Percentiles rank a stretch among this genome's conserved stretches.
Evolutionary conservation across 2,113 vertebrate species (phyloP).

Genomic region (Heterochromis multidens): DNA sequence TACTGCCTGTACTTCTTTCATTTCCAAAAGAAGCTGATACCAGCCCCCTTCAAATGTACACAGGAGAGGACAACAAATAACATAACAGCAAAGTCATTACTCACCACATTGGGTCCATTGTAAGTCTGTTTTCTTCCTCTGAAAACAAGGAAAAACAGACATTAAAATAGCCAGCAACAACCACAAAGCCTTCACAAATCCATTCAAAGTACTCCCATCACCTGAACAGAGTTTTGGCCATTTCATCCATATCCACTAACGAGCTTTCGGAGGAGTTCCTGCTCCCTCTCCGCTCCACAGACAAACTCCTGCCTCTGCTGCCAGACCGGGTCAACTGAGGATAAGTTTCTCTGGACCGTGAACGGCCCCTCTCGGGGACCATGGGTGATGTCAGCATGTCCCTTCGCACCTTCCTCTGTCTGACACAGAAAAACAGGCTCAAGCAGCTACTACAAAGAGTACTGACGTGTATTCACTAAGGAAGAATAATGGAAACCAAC

Average conservation of each 20-base stretch:
- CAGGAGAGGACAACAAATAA: background rate
- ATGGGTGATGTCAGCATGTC: conserved; percentile 73
- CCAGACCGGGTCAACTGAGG: conserved; percentile 34
- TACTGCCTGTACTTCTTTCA: background rate
- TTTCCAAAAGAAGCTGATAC: background rate
- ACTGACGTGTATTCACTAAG: background rate
- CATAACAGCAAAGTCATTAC: background rate
- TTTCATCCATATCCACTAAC: conserved; percentile 81
- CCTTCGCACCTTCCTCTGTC: conserved; percentile 77
- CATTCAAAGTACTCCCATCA: conserved; percentile 1
- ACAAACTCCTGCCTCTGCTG: conserved; percentile 78
- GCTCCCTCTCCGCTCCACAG: conserved; percentile 82
- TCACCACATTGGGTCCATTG: conserved; percentile 70
- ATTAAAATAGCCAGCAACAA: background rate
- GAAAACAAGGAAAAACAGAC: background rate
- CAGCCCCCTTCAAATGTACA: background rate
- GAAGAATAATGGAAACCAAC: conserved; percentile 60
- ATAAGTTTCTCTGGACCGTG: conserved; percentile 58
- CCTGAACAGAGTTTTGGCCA: conserved; percentile 77
- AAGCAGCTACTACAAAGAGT: background rate
- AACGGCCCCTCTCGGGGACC: conserved; percentile 67
- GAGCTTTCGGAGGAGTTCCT: conserved; percentile 84
- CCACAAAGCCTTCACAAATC: background rate
- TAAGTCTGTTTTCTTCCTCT: conserved; percentile 68
- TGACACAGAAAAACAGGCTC: conserved; percentile 30